These are phyloP conservation scores for Gorsachius magnificus DNA, from an alignment of 2,797 vertebrate genomes.

Conservation along the genomic window DNA sequence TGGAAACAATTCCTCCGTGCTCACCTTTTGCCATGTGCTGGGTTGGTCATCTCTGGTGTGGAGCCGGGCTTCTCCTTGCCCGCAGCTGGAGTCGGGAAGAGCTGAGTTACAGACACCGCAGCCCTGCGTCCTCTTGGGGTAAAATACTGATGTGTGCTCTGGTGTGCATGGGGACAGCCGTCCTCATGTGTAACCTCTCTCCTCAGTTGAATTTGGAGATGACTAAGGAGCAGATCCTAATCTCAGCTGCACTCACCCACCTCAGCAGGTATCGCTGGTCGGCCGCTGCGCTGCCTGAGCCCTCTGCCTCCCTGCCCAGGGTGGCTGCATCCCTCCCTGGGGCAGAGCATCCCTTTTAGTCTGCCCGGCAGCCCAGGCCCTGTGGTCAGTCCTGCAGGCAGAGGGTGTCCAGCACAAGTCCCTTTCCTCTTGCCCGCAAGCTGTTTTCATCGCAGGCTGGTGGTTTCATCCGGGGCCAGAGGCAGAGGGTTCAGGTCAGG, in stretches of 20 bases:
- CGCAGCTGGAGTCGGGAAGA: not conserved
- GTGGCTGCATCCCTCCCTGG: not conserved
- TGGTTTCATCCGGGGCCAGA: not conserved
- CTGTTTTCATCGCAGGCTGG: rapidly evolving
- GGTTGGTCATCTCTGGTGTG: not conserved
- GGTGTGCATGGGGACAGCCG: rapidly evolving
- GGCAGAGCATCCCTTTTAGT: not conserved
- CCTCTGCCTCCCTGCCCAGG: not conserved
- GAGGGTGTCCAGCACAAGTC: not conserved
- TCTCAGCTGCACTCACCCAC: rapidly evolving
- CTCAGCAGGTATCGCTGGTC: not conserved
- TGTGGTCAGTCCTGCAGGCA: not conserved
- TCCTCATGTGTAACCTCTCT: not conserved
- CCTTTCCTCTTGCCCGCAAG: not conserved
- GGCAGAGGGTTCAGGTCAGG: not conserved
- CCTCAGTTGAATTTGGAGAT: not conserved
- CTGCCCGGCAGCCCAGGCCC: not conserved
- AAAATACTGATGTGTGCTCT: rapidly evolving
- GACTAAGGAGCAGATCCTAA: not conserved
- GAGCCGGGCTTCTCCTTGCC: not conserved
- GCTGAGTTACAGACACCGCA: not conserved
- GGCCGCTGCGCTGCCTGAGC: not conserved
- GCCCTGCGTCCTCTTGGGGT: not conserved
- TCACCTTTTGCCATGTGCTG: rapidly evolving
- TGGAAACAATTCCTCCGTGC: not conserved